Base-by-base conservation (phyloP, 2,888 invertebrate genomes). In the Caenorhabditis wallacei region DNA sequence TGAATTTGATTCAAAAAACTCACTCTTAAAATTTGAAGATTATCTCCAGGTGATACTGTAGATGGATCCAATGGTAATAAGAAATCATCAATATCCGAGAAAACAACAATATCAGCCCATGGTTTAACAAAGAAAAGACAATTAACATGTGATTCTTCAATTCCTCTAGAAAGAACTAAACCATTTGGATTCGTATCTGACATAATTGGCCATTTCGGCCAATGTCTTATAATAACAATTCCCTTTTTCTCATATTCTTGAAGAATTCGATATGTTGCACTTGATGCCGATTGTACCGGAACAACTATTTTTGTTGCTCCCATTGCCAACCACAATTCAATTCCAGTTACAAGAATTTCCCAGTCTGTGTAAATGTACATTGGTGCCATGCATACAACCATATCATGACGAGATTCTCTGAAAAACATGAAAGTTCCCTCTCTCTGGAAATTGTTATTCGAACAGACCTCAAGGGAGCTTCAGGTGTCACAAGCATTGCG, bases 341-440 rank as follows among this genome's bases (percentile, higher is more conserved):
- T 88, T 75, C 91, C 91, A 8, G 89, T 88, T 16, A 91, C 64
- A 78, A 91, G 84, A 43, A 91, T 91, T 75, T 91, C 88, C 91
- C 91, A 91, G 46, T 91, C 91, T 0, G 90, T 90, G 82, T 91
- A 91, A 74, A 89, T 89, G 83, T 90, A 90, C 90, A 91, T 90
- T 35, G 91, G 91, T 10, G 91, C 91, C 71, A 90, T 86, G 78
- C 91, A 91, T 2, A 91, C 89, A 11, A 91, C 91, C 61, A 91
- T 80, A 26, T 86, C 84, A 68, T 87, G 88, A 24, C 82, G 72
- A 3, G 37, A 57, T 54, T 80, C 82, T 63, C 84, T 83, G 69
- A 20, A 48, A 70, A 35, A 26, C 7, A 8, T 30, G 5, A 11
- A 40, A 16, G 2, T 40, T 10, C 11, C 40, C 16, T 40, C 11